These are phyloP conservation scores for Pheosia gnoma DNA, from an alignment of 2,888 invertebrate species.

Conservation along the genomic window DNA sequence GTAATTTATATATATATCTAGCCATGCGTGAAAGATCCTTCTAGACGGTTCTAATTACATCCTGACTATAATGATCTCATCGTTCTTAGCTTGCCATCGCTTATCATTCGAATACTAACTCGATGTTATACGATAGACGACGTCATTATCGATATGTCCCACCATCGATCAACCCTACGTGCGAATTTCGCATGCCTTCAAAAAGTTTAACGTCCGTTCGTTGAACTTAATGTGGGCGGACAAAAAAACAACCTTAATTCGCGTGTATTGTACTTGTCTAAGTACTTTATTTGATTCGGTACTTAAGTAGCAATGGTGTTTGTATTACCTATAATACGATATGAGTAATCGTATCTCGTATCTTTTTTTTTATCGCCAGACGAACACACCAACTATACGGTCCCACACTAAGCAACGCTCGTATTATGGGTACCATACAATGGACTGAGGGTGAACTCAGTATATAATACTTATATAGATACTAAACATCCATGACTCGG, in stretches of 20 bases:
- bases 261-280: constrained; percentile 1
- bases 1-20: no score
- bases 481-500: no score
- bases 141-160: constrained; percentile 1
- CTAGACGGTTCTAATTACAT: not conserved
- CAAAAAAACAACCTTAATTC: constrained; percentile 11
- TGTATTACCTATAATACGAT: not conserved
- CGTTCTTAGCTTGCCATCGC: not conserved
- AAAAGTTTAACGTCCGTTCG: constrained; percentile 25
- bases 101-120: not conserved
- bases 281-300: constrained; percentile 11
- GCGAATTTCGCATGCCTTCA: constrained; percentile 10
- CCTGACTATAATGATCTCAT: not conserved
- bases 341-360: not conserved
- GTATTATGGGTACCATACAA: no score
- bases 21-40: no score
- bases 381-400: no score
- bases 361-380: no score
- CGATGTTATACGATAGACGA: not conserved
- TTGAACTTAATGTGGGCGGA: constrained; percentile 33
- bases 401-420: no score
- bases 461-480: no score
- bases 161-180: constrained; percentile 1
- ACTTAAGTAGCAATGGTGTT: constrained; percentile 14
- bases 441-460: no score